Evolutionary conservation across 1,140 invertebrate species (phyloP), one percentile per base, ranked within the genome.

Genomic region (Drosophila serrata): DNA sequence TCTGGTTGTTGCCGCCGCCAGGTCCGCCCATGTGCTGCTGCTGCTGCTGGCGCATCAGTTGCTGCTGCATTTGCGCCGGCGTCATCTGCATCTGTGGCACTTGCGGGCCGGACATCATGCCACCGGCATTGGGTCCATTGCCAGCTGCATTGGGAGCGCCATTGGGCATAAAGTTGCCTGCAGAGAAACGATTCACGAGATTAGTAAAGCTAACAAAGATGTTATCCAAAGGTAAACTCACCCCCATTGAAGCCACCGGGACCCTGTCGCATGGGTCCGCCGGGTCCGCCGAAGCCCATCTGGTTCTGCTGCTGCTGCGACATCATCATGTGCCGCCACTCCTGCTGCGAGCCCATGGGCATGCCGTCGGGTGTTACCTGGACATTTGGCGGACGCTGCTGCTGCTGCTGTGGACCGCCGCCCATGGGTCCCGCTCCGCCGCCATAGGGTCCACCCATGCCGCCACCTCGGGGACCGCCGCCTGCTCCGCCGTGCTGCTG

Each of bases 291-390:
- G 88, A 95, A 95, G 79, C 93, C 93, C 64, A 93, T 93, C 48
- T 90, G 93, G 1, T 8, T 46, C 78, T 96, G 95, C 80, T 96
- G 95, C 82, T 55, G 95, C 75, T 90, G 85, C 67, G 95, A 94
- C 93, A 96, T 95, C 93, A 96, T 94, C 79, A 96, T 93, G 72
- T 95, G 93, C 61, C 96, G 96, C 58, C 96, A 93, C 95, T 96
- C 96, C 92, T 94, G 93, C 94, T 94, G 93, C 90, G 95, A 92
- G 93, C 94, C 93, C 93, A 93, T 87, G 88, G 94, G 91, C 94
- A 94, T 92, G 93, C 91, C 92, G 82, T 94, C 90, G 90, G 94
- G 75, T 88, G 94, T 93, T 84, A 94, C 84, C 93, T 94, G 92
- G 88, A 94, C 94, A 93, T 94, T 75, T 78, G 93, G 84, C 64